Evolutionary conservation across 1,140 invertebrate species (phyloP).

Genomic region (Hetaerina americana): DNA sequence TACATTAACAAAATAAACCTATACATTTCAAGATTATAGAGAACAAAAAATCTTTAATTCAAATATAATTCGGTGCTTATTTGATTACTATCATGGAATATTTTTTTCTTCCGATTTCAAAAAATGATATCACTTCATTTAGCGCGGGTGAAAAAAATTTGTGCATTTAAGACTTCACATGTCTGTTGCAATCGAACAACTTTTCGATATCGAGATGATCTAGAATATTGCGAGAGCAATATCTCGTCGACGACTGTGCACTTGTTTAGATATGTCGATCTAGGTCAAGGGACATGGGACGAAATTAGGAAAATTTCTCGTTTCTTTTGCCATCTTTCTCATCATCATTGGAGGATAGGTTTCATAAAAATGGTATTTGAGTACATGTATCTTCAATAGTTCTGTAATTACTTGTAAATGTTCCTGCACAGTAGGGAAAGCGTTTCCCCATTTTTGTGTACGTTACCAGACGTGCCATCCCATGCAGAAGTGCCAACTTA

Average conservation of each 20-base stretch:
- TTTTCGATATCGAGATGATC: neutral
- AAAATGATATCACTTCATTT: too few relatives aligned
- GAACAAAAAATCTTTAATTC: too few relatives aligned
- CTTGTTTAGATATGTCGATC: constrained; percentile 3
- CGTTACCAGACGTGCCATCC: neutral
- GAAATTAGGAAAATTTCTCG: neutral
- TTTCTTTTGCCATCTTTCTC: neutral
- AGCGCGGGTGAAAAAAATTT: too few relatives aligned
- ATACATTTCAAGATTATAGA: too few relatives aligned
- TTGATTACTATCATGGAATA: too few relatives aligned
- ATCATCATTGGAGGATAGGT: neutral
- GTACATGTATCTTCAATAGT: neutral
- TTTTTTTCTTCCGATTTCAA: too few relatives aligned
- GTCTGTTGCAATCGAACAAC: neutral
- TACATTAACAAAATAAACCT: too few relatives aligned
- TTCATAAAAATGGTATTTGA: constrained; percentile 1
- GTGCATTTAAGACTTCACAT: neutral
- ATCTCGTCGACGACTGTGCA: neutral
- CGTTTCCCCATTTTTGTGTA: neutral
- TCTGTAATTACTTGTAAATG: neutral
- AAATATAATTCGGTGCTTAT: too few relatives aligned
- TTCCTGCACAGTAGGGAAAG: neutral
- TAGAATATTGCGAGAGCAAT: neutral
- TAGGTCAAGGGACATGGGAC: constrained; percentile 5
- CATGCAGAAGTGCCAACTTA: constrained; percentile 13